These are phyloP conservation scores for Vimba vimba DNA, from an alignment of 2,113 vertebrate species.

Conservation along the genomic window DNA sequence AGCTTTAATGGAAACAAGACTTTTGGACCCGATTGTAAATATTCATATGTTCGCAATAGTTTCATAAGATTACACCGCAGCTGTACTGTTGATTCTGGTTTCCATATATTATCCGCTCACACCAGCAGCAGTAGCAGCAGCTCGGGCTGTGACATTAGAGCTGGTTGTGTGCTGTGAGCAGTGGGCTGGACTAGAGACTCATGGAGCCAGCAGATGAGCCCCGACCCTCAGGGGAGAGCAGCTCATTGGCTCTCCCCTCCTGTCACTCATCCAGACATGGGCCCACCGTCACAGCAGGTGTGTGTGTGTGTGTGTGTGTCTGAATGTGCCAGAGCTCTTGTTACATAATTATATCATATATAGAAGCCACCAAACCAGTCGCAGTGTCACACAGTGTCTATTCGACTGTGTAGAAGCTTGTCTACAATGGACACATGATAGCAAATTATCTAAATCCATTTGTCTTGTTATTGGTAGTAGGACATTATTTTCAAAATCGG, in stretches of 20 bases:
- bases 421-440: neutral
- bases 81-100: constrained; percentile 3
- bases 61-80: neutral
- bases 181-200: constrained; percentile 13
- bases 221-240: neutral
- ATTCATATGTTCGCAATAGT: neutral
- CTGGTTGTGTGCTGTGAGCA: constrained; percentile 8
- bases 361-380: neutral
- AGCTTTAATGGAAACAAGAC: neutral
- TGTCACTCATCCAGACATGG: neutral
- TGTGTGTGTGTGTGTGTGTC: neutral
- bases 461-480: too few species aligned
- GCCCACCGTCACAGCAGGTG: neutral
- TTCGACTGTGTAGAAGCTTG: neutral
- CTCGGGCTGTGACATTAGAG: neutral
- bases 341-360: constrained; percentile 3
- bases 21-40: neutral
- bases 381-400: neutral
- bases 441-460: neutral
- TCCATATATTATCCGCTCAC: constrained; percentile 16
- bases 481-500: too few species aligned
- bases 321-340: neutral
- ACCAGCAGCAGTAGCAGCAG: neutral
- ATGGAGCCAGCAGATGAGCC: neutral
- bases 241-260: constrained; percentile 17